These are phyloP conservation scores for Coreius guichenoti DNA, from an alignment of 2,797 vertebrate genomes.

Conservation along the genomic window DNA sequence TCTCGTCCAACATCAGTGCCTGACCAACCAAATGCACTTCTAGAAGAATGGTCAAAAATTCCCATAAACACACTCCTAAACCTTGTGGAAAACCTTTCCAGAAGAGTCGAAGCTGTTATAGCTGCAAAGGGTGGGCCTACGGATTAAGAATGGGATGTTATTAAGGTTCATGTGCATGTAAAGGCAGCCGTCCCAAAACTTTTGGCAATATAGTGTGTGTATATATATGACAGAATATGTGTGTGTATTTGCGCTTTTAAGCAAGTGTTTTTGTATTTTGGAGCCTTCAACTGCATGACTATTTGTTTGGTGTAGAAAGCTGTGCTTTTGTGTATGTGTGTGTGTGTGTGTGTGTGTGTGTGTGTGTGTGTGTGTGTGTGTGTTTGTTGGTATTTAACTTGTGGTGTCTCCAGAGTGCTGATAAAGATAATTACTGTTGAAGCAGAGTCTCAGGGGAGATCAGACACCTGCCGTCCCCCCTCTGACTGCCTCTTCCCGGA, in stretches of 20 bases:
- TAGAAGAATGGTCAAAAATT: too few relatives aligned
- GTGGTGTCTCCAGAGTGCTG: conserved; percentile 70
- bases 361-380: not conserved
- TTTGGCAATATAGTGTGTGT: too few relatives aligned
- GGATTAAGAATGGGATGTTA: too few relatives aligned
- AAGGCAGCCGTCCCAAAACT: too few relatives aligned
- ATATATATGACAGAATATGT: too few relatives aligned
- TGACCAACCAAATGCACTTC: too few relatives aligned
- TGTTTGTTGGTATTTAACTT: conserved; percentile 62
- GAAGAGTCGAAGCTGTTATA: too few relatives aligned
- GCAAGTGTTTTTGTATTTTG: conserved; percentile 18
- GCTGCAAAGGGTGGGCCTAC: too few relatives aligned
- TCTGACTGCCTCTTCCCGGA: conserved; percentile 19
- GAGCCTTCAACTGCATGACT: conserved; percentile 42
- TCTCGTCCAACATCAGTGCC: too few relatives aligned
- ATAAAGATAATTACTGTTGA: conserved; percentile 82
- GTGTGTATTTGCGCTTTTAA: not conserved
- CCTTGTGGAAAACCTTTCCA: too few relatives aligned
- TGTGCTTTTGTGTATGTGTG: not conserved
- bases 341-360: conserved; percentile 1
- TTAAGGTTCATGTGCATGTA: too few relatives aligned
- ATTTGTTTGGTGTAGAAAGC: conserved; percentile 26
- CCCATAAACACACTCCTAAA: too few relatives aligned
- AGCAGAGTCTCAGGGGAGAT: conserved; percentile 70
- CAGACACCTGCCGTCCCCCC: conserved; percentile 58